Percentiles rank a stretch among this genome's conserved stretches.
Conservation (phyloP, 2,888 invertebrate species). For the Trisateles emortualis region DNA sequence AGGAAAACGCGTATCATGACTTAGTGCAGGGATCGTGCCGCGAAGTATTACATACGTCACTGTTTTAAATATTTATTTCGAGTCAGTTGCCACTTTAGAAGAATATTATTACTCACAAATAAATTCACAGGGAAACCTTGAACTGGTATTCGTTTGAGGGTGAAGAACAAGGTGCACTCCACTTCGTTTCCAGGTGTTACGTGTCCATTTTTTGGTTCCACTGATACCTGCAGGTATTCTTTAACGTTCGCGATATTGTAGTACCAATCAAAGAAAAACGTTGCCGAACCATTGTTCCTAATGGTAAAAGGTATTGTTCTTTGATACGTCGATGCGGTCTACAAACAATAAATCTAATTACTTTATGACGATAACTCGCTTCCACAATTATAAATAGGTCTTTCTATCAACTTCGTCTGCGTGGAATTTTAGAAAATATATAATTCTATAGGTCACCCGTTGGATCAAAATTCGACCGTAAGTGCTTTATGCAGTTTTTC, state of each 20-base stretch:
- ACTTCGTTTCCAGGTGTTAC: slow-evolving; percentile 67
- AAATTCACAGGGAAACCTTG: slow-evolving; percentile 72
- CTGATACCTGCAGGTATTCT: slow-evolving; percentile 70
- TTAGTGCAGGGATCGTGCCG: too few relatives aligned
- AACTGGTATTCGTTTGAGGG: slow-evolving; percentile 74
- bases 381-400: too few relatives aligned
- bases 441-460: too few relatives aligned
- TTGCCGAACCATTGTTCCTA: slow-evolving; percentile 78
- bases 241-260: slow-evolving; percentile 66
- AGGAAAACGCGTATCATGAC: too few relatives aligned
- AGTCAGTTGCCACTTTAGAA: not conserved
- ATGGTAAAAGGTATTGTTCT: slow-evolving; percentile 73
- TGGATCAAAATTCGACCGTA: too few relatives aligned
- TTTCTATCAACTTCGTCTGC: too few relatives aligned
- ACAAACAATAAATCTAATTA: not conserved
- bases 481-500: too few relatives aligned
- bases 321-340: slow-evolving; percentile 81
- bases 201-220: slow-evolving; percentile 74
- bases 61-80: too few relatives aligned
- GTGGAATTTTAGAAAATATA: too few relatives aligned
- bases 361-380: not conserved
- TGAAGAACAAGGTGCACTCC: slow-evolving; percentile 71
- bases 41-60: too few relatives aligned
- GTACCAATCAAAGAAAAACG: slow-evolving; percentile 78
- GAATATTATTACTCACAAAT: slow-evolving; percentile 54